A percentile compares a stretch with the other conserved stretches of the same genome.
Conservation (phyloP, 2,888 invertebrate genomes). For the Philonicus albiceps region DNA sequence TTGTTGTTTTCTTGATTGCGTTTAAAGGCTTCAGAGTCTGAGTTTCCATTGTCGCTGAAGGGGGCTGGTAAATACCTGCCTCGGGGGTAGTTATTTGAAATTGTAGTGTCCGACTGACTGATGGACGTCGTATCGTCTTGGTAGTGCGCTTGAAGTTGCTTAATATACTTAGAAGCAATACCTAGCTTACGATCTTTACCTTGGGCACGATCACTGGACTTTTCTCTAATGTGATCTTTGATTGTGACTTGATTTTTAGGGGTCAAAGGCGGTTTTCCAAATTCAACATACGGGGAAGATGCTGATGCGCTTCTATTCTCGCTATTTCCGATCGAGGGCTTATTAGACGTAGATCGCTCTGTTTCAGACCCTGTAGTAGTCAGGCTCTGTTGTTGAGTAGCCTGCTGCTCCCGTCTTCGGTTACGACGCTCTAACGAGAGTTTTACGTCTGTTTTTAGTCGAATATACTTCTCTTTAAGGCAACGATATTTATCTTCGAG, state of each 20-base stretch:
- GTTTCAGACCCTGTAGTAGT: slow-evolving; percentile 77
- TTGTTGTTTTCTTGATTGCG: slow-evolving; percentile 65
- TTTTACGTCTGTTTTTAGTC: slow-evolving; percentile 82
- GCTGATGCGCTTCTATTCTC: slow-evolving; percentile 58
- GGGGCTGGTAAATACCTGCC: slow-evolving; percentile 56
- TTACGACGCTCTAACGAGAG: slow-evolving; percentile 78
- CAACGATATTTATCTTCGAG: slow-evolving; percentile 81
- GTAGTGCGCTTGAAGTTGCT: slow-evolving; percentile 58
- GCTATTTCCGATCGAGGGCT: slow-evolving; percentile 66
- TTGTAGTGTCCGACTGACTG: slow-evolving; percentile 62
- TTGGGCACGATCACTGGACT: slow-evolving; percentile 51
- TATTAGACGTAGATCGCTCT: slow-evolving; percentile 78
- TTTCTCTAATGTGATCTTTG: slow-evolving; percentile 48
- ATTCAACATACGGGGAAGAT: slow-evolving; percentile 54
- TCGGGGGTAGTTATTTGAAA: slow-evolving; percentile 61
- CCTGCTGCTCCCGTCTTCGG: slow-evolving; percentile 69
- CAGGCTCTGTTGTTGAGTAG: slow-evolving; percentile 48
- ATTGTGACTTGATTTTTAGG: slow-evolving; percentile 14
- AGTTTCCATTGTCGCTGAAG: slow-evolving; percentile 61
- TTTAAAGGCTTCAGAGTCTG: slow-evolving; percentile 58
- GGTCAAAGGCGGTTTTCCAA: slow-evolving; percentile 46
- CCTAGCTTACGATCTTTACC: slow-evolving; percentile 53
- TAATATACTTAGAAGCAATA: slow-evolving; percentile 60
- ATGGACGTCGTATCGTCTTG: slow-evolving; percentile 60
- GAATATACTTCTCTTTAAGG: slow-evolving; percentile 81